Base-by-base conservation (phyloP, 1,140 invertebrate genomes). In the Drosophila virilis region DNA sequence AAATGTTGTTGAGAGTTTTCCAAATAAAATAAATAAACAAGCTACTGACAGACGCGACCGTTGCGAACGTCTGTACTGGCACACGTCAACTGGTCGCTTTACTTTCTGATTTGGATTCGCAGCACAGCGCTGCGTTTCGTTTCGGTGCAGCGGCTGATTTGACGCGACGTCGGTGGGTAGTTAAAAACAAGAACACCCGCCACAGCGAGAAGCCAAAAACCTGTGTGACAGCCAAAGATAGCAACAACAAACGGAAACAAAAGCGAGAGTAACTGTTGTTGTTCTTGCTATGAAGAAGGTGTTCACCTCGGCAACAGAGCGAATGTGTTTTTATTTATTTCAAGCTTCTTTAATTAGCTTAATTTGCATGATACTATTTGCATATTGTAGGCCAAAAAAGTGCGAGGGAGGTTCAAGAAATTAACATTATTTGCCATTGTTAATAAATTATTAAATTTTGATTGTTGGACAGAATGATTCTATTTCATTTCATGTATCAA, bases 31-130 rank as follows among this genome's bases (percentile, higher is more conserved):
- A 33, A 35, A 37, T 8, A 8, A 12, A 13, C 17, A 48, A 35
- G 12, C 17, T 12, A 33, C 4, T 61, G 51, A 51, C 58, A 66
- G 22, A 8, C 61, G 43, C 57, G 43, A 48, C 17, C 67, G 73
- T 65, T 75, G 52, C 67, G 50, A 67, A 64, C 78, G 55, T 71
- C 58, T 80, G 80, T 68, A 72, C 69, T 38, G 76, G 54, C 69
- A 86, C 84, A 83, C 79, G 84, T 83, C 83, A 79, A 88, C 73
- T 78, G 60, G 48, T 70, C 69, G 61, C 35, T 62, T 52, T 54
- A 74, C 57, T 57, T 50, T 64, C 48, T 13, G 32, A 60, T 68
- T 69, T 74, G 57, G 57, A 55, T 54, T 68, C 55, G 50, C 65
- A 43, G 70, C 69, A 54, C 15, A 13, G 37, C 46, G 38, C 28